Evolutionary conservation across 2,888 invertebrate genomes (phyloP).

Genomic region (Nymphalis c-album): DNA sequence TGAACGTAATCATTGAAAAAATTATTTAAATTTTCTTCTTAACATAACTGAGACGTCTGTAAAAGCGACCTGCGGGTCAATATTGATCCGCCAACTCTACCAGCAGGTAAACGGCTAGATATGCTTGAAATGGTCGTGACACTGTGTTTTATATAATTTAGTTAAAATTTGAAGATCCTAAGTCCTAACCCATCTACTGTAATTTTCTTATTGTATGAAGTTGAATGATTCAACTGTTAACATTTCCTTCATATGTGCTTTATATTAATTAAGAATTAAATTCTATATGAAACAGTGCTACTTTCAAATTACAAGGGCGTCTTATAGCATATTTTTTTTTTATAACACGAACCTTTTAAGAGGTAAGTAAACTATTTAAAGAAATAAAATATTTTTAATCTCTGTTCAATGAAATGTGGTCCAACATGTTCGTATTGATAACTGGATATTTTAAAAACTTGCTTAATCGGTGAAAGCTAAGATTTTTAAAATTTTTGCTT

Average conservation of each 20-base stretch:
- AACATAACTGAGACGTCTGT: too few species aligned
- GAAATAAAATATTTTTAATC: slow-evolving; percentile 9
- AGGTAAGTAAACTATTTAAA: slow-evolving; percentile 11
- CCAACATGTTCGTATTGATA: slow-evolving; percentile 16
- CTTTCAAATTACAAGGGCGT: slow-evolving; percentile 7
- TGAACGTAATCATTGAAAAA: too few species aligned
- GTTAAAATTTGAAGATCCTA: too few species aligned
- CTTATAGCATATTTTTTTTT: neutral
- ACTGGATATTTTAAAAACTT: slow-evolving; percentile 28
- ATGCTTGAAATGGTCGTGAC: too few species aligned
- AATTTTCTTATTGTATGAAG: too few species aligned
- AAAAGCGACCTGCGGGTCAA: too few species aligned
- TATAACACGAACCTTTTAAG: neutral
- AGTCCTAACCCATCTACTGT: too few species aligned
- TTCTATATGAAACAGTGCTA: neutral
- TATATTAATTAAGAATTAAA: neutral
- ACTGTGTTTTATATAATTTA: too few species aligned
- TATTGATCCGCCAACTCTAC: too few species aligned
- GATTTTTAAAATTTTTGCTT: slow-evolving; percentile 19
- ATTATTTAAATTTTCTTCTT: too few species aligned
- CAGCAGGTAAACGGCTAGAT: too few species aligned
- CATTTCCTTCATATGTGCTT: neutral
- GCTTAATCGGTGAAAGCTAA: slow-evolving; percentile 33
- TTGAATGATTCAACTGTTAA: neutral
- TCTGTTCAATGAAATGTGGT: slow-evolving; percentile 21